Evolutionary conservation across 2,113 vertebrate species (phyloP).

Genomic region (Rattus norvegicus): GRCr8 NC_086034.1:84667001-84667500

Average conservation of each 20-base stretch:
- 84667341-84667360: neutral
- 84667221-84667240: neutral
- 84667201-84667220: neutral
- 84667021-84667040: fast-evolving
- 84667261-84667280: fast-evolving
- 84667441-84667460: neutral
- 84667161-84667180: neutral
- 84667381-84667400: neutral
- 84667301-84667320: fast-evolving
- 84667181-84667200: neutral
- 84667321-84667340: neutral
- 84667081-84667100: neutral
- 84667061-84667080: neutral
- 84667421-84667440: neutral
- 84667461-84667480: too few relatives aligned
- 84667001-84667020: neutral
- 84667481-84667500: neutral
- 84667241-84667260: neutral
- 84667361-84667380: neutral
- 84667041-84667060: neutral
- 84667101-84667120: neutral
- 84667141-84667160: neutral
- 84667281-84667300: fast-evolving
- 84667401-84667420: neutral
- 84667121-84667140: neutral